Conservation (phyloP, 1,140 invertebrate species). For the Drosophila kanapiae region DNA sequence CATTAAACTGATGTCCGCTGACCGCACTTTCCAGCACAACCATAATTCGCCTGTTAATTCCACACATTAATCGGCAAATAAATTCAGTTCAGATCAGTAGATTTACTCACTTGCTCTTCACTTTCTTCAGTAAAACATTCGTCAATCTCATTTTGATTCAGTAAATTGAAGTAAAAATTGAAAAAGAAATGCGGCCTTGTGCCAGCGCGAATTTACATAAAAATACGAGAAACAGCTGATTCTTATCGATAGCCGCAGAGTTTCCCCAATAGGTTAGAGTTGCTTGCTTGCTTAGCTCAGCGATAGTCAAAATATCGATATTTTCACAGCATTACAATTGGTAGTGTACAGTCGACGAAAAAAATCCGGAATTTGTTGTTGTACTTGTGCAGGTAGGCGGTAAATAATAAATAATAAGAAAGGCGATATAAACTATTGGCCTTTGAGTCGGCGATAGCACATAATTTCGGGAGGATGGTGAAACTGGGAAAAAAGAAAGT, state of each 20-base stretch:
- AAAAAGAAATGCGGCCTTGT: slow-evolving; percentile 7
- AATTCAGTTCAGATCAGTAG: slow-evolving; percentile 50
- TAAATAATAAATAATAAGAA: slow-evolving; percentile 11
- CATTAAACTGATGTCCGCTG: slow-evolving; percentile 90
- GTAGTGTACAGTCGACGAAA: slow-evolving; percentile 28
- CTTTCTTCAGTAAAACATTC: slow-evolving; percentile 68
- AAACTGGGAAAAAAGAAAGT: slow-evolving; percentile 63
- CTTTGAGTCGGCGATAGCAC: too few relatives aligned
- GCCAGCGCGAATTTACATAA: slow-evolving; percentile 7
- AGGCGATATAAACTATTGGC: slow-evolving; percentile 1
- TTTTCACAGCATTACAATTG: background rate
- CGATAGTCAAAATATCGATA: slow-evolving; percentile 3
- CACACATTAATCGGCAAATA: too few relatives aligned
- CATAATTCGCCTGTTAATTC: slow-evolving; percentile 88
- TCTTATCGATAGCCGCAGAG: background rate
- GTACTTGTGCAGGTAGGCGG: slow-evolving; percentile 20
- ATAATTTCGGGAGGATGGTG: slow-evolving; percentile 25
- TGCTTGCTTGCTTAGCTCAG: background rate
- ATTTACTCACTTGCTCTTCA: slow-evolving; percentile 73
- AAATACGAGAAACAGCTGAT: slow-evolving; percentile 4
- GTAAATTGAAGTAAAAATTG: background rate
- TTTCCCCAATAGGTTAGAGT: background rate
- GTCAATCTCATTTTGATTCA: slow-evolving; percentile 61
- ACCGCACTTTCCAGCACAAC: slow-evolving; percentile 92
- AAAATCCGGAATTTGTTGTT: slow-evolving; percentile 14